A percentile compares a stretch with the other conserved stretches of the same genome.
phyloP scores from a whole-genome alignment of 2,888 invertebrate genomes.

The Lycocerus yunnanus region DNA sequence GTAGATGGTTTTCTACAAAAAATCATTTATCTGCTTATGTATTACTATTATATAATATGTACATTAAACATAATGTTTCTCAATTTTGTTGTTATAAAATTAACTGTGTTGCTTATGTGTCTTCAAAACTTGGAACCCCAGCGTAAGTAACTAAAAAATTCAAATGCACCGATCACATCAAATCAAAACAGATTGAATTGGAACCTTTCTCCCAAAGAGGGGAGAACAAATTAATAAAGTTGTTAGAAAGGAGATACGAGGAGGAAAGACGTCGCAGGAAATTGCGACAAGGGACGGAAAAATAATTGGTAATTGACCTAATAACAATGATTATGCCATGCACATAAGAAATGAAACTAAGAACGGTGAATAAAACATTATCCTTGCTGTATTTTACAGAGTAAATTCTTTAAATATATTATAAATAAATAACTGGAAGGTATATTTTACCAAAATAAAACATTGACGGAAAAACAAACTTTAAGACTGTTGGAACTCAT shows the following conservation, averaged over 20 bases:
- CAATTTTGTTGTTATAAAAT: too few relatives aligned
- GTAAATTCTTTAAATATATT: not conserved
- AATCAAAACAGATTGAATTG: not conserved
- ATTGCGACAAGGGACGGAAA: not conserved
- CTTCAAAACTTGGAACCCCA: too few relatives aligned
- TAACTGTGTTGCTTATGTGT: too few relatives aligned
- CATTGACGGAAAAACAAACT: not conserved
- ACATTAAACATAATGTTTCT: not conserved
- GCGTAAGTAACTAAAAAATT: too few relatives aligned
- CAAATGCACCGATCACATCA: not conserved
- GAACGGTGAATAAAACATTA: not conserved
- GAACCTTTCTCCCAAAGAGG: not conserved
- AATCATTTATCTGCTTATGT: not conserved
- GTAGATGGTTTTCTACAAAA: not conserved
- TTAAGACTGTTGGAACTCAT: not conserved
- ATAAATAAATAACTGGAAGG: not conserved
- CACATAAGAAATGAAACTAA: not conserved
- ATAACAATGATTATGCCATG: not conserved
- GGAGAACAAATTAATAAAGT: not conserved
- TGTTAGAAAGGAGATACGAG: not conserved
- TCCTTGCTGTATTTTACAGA: too few relatives aligned
- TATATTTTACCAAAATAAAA: not conserved
- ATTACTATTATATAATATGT: not conserved
- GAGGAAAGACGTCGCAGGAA: not conserved
- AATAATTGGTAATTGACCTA: not conserved